A percentile compares a stretch with the other conserved stretches of the same genome.
Evolutionary conservation across 2,797 vertebrate species (phyloP).

Genomic region (Syngnathus rostellatus): DNA sequence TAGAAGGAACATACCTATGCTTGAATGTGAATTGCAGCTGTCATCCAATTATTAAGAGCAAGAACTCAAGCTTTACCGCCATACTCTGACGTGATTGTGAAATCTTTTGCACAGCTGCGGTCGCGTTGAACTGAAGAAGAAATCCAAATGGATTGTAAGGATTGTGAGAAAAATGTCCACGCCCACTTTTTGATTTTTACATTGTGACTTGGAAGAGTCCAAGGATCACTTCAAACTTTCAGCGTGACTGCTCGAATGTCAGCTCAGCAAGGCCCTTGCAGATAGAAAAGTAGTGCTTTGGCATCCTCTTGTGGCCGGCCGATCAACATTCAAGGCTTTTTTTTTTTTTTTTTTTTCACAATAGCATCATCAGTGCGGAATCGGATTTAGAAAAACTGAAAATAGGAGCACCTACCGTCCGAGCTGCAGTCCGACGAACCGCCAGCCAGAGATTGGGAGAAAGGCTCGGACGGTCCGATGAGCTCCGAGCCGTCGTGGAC

Average conservation of each 20-base stretch:
- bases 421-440: slow-evolving; percentile 85
- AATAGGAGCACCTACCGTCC: slow-evolving; percentile 72
- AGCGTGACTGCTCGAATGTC: no score
- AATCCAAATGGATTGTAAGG: slow-evolving; percentile 10
- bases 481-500: slow-evolving; percentile 91
- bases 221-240: no score
- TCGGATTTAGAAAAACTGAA: background rate
- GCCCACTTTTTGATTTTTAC: no score
- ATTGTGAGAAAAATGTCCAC: no score
- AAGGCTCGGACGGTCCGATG: slow-evolving; percentile 87
- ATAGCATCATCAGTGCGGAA: no score
- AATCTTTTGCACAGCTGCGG: slow-evolving; percentile 76
- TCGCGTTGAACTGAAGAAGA: slow-evolving; percentile 74
- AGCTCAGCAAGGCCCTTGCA: no score
- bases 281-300: background rate
- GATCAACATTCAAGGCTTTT: no score
- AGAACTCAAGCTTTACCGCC: slow-evolving; percentile 66
- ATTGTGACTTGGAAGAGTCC: no score
- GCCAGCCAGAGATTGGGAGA: slow-evolving; percentile 76
- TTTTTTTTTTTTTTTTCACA: no score
- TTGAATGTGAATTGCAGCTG: background rate
- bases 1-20: background rate
- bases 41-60: background rate
- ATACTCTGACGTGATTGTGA: slow-evolving; percentile 78
- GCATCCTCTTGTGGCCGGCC: background rate